Conservation (phyloP, 2,113 vertebrate genomes). For the Tympanuchus pallidicinctus region DNA sequence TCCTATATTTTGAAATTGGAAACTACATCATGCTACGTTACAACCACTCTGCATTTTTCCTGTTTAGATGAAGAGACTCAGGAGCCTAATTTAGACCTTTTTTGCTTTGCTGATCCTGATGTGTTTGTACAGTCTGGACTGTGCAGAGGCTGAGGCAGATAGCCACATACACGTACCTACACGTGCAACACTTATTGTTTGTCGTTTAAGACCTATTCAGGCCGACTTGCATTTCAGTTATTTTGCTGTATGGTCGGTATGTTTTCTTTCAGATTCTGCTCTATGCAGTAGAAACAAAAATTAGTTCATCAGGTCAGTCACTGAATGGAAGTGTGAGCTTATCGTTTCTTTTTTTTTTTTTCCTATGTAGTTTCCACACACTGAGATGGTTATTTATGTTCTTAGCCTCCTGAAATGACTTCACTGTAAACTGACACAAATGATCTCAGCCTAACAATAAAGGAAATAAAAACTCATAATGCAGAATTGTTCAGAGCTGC, state of each 20-base stretch:
- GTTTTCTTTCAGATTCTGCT: not conserved
- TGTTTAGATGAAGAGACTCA: not conserved
- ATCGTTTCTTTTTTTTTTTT: not conserved
- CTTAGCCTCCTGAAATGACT: slow-evolving; percentile 1
- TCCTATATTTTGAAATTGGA: not conserved
- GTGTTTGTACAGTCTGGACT: not conserved
- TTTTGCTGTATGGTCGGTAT: not conserved
- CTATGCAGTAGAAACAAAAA: slow-evolving; percentile 1
- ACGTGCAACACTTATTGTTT: not conserved
- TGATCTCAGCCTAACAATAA: slow-evolving; percentile 38
- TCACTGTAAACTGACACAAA: slow-evolving; percentile 20
- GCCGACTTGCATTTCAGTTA: not conserved
- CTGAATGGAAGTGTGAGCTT: not conserved
- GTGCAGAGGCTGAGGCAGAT: not conserved
- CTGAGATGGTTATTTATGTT: not conserved
- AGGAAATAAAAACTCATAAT: slow-evolving; percentile 47
- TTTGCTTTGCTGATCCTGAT: not conserved
- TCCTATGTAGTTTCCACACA: not conserved
- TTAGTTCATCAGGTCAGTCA: not conserved
- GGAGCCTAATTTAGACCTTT: not conserved
- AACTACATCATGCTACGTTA: not conserved
- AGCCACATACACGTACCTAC: no score
- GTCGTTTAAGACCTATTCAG: not conserved
- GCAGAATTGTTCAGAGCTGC: slow-evolving; percentile 3
- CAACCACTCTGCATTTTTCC: not conserved